Evolutionary conservation across 1,140 invertebrate genomes (phyloP), one percentile per base, ranked within the genome.

Genomic region (Aphelinus atriplicis): DNA sequence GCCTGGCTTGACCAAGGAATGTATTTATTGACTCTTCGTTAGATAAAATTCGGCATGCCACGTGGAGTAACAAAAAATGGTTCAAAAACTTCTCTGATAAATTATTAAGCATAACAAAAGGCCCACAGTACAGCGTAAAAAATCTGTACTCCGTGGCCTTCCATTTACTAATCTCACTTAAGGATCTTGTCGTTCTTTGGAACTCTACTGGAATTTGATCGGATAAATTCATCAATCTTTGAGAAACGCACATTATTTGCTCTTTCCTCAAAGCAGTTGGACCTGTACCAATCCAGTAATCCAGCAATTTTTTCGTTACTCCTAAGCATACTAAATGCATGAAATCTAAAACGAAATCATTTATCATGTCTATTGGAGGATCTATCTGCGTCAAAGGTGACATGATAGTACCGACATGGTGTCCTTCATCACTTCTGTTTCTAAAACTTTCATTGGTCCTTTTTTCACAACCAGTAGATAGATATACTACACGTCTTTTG

Each of bases 351-450:
- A 71, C 61, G 64, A 76, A 75, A 48, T 75, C 58, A 42, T 57
- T 72, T 9, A 72, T 57, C 69, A 76, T 76, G 42, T 76, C 71
- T 55, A 76, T 66, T 3, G 58, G 55, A 63, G 74, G 74, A 50
- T 72, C 45, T 2, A 76, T 43, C 48, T 45, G 47, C 45, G 50
- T 71, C 9, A 74, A 46, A 50, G 65, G 42, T 47, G 65, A 74
- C 26, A 73, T 48, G n/a, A n/a, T n/a, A 9, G 4, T 53, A 53
- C 64, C 65, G 50, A 6, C 43, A 53, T 74, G 72, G 60, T 74
- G 64, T 60, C 58, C n/a, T 48, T 26, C 7, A 4, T 75, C 7
- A 67, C 1, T 26, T 46, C 4, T 46, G 43, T 5, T 7, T 63
- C 61, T 43, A 43, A 63, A 63, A 6, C 42, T 5, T 5, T 63